Evolutionary conservation across 2,113 vertebrate species (phyloP).

Genomic region (Labeo catla): DNA sequence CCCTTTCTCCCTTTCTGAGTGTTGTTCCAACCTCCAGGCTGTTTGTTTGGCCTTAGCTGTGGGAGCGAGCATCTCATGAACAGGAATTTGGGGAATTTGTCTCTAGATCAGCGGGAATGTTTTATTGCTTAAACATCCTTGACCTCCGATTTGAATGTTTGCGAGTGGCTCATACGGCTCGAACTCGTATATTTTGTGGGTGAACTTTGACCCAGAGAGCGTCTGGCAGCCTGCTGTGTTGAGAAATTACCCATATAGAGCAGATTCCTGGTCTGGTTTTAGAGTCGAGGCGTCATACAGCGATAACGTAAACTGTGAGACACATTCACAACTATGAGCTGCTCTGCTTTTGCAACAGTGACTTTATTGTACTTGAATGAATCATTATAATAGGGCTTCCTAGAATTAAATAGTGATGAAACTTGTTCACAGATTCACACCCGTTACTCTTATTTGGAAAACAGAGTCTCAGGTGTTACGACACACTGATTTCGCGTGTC

Average conservation of each 20-base stretch:
- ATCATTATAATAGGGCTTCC: neutral
- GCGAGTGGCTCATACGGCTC: neutral
- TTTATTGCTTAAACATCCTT: constrained; percentile 12
- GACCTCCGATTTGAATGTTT: neutral
- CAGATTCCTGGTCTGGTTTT: neutral
- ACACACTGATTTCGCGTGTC: neutral
- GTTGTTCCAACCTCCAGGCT: constrained; percentile 6
- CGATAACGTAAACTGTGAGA: neutral
- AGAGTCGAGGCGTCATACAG: neutral
- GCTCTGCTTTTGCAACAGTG: neutral
- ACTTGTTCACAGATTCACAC: neutral
- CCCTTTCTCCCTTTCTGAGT: neutral
- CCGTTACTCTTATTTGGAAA: neutral
- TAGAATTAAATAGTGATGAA: neutral
- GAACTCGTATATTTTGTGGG: neutral
- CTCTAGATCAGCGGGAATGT: neutral
- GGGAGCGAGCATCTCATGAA: neutral
- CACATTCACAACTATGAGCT: neutral
- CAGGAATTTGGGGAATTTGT: neutral
- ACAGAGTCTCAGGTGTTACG: neutral
- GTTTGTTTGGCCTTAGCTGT: neutral
- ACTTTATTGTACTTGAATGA: neutral
- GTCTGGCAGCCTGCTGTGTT: neutral
- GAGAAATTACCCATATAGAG: neutral
- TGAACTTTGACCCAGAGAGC: constrained; percentile 8